Evolutionary conservation across 1,140 invertebrate species (phyloP), one percentile per base, ranked within the genome.

Genomic region (Zaprionus ghesquierei): DNA sequence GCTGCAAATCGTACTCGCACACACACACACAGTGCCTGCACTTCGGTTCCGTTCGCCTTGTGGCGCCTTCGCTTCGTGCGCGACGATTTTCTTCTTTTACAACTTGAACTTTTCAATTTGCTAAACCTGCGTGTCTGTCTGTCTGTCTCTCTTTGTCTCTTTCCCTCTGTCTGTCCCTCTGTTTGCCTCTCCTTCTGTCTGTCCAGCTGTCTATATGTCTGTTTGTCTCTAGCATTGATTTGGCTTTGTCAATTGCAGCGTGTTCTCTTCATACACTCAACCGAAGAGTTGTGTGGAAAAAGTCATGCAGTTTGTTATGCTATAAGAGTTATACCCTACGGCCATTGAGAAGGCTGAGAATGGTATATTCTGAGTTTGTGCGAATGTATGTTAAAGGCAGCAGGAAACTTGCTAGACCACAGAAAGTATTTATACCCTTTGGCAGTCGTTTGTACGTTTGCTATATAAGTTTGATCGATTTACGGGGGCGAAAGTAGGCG

Each of bases 71-170:
- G 31, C 31, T 62, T 69, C 25, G 9, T 29, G 9, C 12, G 20
- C 35, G 12, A 59, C 18, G 33, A 25, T 60, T 65, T 59, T 64
- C 72, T 75, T 23, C 44, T 63, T 51, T 59, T 46, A 56, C 38
- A 64, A 69, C 54, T 73, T 64, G 38, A 77, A 73, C 77, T 79
- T 63, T 75, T 72, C 62, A 66, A 50, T 75, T 69, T 53, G 35
- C 18, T 18, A 46, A 50, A 27, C 27, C 41, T 50, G 44, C 44
- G 12, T 25, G 58, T 29, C 25, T 31, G 41, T 49, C 38, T 59
- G n/a, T 29, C 23, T 22, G 1, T 15, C 10, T 55, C 8, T 55
- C 33, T 22, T 8, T 25, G 0, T 22, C 9, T 15, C 10, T 35
- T 6, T 55, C 33, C 22, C n/a, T 25, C 8, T 58, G 35, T 41